phyloP scores from a whole-genome alignment of 1,140 invertebrate species.

The Drosophila parvula region DNA sequence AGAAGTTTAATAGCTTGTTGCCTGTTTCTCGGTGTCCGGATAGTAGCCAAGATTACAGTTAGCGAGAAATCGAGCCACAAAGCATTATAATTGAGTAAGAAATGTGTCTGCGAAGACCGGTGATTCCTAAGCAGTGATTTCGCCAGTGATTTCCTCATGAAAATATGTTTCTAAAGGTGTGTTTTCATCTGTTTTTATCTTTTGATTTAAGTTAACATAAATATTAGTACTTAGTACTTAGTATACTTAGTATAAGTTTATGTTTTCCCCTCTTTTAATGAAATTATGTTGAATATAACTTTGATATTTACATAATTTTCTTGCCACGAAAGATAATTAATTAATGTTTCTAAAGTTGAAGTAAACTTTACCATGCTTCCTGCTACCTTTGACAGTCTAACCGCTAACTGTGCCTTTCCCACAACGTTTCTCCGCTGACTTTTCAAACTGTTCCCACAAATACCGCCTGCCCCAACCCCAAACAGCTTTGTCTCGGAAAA shows the following conservation, averaged over 20 bases:
- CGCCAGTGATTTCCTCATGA: not conserved
- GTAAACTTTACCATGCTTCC: conserved; percentile 7
- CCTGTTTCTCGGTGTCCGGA: conserved; percentile 18
- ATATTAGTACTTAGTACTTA: no score
- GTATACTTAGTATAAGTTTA: no score
- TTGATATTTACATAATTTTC: not conserved
- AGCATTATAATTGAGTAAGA: conserved; percentile 16
- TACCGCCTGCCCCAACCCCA: not conserved
- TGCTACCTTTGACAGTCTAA: conserved; percentile 5
- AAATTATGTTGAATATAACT: not conserved
- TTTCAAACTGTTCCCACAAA: conserved; percentile 45
- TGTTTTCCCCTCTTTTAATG: not conserved
- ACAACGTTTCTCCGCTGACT: conserved; percentile 28
- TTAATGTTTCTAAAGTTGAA: conserved; percentile 32
- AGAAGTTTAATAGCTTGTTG: conserved; percentile 55
- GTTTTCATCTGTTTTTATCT: no score
- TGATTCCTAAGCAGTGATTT: conserved; percentile 1
- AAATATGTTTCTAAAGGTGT: not conserved
- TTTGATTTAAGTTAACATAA: no score
- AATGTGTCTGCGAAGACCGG: not conserved
- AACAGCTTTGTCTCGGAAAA: conserved; percentile 12
- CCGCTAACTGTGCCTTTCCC: conserved; percentile 32
- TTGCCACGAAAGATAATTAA: conserved; percentile 20
- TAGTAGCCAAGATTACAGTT: conserved; percentile 36
- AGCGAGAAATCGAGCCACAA: conserved; percentile 8